Conservation (phyloP, 2,888 invertebrate species). For the Rhagophthalmus giganteus region DNA sequence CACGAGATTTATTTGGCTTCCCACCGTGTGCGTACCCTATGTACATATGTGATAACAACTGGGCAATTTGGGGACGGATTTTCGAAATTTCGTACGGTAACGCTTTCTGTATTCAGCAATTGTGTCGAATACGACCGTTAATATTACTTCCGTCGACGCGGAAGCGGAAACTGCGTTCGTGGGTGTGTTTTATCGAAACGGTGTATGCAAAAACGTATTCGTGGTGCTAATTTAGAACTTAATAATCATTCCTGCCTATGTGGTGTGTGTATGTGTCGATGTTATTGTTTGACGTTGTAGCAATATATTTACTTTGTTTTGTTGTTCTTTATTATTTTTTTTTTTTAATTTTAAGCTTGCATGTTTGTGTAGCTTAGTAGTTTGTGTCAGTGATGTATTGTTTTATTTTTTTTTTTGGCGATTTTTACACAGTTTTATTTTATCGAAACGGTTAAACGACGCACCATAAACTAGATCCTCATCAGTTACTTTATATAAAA, state of each 20-base stretch:
- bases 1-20: slow-evolving; percentile 51
- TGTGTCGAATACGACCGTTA: slow-evolving; percentile 17
- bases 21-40: slow-evolving; percentile 43
- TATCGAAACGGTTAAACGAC: background rate
- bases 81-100: slow-evolving; percentile 10
- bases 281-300: slow-evolving; percentile 10
- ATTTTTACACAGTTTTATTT: background rate
- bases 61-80: slow-evolving; percentile 26
- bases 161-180: slow-evolving; percentile 42
- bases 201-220: slow-evolving; percentile 1
- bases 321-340: slow-evolving; percentile 6
- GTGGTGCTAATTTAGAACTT: no score
- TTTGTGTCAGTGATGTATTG: slow-evolving; percentile 20
- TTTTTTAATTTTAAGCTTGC: slow-evolving; percentile 17
- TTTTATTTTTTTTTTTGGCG: background rate
- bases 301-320: slow-evolving; percentile 1
- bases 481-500: no score
- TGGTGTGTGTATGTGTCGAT: slow-evolving; percentile 17
- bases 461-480: no score
- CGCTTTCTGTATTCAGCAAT: slow-evolving; percentile 5
- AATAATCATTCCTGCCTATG: slow-evolving; percentile 4
- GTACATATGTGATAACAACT: slow-evolving; percentile 39
- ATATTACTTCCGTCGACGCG: slow-evolving; percentile 46
- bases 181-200: slow-evolving; percentile 4
- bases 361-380: slow-evolving; percentile 18